These are phyloP conservation scores for Gryllus longicercus DNA, from an alignment of 2,888 invertebrate species.

Conservation along the genomic window DNA sequence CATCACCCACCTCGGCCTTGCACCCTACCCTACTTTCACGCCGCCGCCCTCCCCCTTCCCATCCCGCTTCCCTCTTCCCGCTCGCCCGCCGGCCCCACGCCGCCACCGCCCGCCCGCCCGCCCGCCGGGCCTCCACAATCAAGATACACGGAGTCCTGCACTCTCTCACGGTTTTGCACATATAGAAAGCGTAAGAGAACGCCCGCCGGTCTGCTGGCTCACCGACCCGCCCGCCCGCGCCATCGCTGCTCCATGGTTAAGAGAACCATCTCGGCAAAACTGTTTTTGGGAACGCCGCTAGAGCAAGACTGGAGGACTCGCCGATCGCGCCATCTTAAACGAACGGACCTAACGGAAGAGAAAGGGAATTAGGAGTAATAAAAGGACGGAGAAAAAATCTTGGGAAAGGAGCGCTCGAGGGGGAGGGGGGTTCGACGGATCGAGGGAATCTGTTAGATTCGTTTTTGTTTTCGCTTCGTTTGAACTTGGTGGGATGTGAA, in stretches of 20 bases:
- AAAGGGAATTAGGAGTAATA: neutral
- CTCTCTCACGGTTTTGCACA: conserved; percentile 17
- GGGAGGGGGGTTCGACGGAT: neutral
- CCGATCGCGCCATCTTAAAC: neutral
- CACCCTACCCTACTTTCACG: conserved; percentile 17
- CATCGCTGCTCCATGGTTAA: neutral
- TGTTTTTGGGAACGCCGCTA: neutral
- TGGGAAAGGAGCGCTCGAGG: neutral
- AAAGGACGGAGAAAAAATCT: neutral
- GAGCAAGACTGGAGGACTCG: neutral
- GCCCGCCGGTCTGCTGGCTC: neutral
- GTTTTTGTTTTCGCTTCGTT: neutral
- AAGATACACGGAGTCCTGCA: neutral
- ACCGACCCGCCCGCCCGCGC: neutral
- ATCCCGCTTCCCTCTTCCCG: no score
- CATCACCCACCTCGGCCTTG: neutral
- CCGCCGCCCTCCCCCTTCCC: neutral
- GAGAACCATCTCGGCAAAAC: neutral
- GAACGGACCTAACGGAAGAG: neutral
- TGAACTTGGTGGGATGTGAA: neutral
- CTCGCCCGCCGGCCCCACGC: no score
- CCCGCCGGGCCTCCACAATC: conserved; percentile 8
- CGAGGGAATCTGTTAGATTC: neutral
- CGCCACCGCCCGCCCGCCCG: neutral
- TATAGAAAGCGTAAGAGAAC: conserved; percentile 11